Evolutionary conservation across 1,140 invertebrate species (phyloP).

Genomic region (Anadara kagoshimensis): DNA sequence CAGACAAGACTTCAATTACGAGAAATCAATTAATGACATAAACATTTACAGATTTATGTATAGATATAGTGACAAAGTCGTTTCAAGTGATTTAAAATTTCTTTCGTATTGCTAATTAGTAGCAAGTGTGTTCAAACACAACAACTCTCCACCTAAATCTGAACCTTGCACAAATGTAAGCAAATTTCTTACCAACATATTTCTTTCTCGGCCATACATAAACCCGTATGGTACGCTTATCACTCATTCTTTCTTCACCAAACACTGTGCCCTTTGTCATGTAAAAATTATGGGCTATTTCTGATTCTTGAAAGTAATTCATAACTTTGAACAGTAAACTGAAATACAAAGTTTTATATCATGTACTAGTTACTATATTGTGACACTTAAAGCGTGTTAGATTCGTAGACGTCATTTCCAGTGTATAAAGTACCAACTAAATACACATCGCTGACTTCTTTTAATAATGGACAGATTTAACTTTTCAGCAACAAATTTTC

Average conservation of each 20-base stretch:
- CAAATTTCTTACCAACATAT: constrained; percentile 57
- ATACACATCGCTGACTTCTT: too few relatives aligned
- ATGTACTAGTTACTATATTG: neutral
- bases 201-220: constrained; percentile 65
- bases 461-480: too few relatives aligned
- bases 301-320: constrained; percentile 53
- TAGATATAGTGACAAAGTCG: too few relatives aligned
- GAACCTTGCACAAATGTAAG: too few relatives aligned
- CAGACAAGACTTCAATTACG: too few relatives aligned
- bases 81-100: too few relatives aligned
- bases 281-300: constrained; percentile 65
- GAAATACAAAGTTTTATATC: constrained; percentile 17
- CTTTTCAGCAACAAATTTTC: too few relatives aligned
- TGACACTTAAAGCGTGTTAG: neutral
- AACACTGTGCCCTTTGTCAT: constrained; percentile 56
- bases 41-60: too few relatives aligned
- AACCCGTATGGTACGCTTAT: constrained; percentile 54
- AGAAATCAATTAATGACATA: too few relatives aligned
- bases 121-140: too few relatives aligned
- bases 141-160: too few relatives aligned
- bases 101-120: too few relatives aligned
- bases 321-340: constrained; percentile 54
- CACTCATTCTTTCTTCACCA: constrained; percentile 37
- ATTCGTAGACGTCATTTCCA: neutral
- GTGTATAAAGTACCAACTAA: neutral